These are phyloP conservation scores for Euschistus heros DNA, from an alignment of 1,140 invertebrate species.

Conservation along the genomic window DNA sequence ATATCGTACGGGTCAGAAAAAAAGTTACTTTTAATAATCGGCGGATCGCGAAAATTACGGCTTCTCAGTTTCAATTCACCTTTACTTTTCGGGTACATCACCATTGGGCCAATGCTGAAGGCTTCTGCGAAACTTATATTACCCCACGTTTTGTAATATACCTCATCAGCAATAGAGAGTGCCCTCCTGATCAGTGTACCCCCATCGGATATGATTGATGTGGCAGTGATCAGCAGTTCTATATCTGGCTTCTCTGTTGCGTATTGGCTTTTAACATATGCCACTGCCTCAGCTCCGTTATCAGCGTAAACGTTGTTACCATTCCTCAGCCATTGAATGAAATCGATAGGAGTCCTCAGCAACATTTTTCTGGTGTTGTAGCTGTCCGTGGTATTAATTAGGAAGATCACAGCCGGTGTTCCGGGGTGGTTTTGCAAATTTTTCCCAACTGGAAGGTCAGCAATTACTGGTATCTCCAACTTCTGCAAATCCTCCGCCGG, in stretches of 20 bases:
- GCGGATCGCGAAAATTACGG: conserved; percentile 62
- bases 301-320: conserved; percentile 34
- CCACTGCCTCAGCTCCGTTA: conserved; percentile 32
- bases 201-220: conserved; percentile 34
- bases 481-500: conserved; percentile 53
- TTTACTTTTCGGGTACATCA: conserved; percentile 61
- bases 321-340: conserved; percentile 25
- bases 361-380: conserved; percentile 68
- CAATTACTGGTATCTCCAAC: conserved; percentile 50
- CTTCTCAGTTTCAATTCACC: conserved; percentile 55
- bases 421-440: conserved; percentile 72
- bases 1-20: conserved; percentile 31
- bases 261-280: conserved; percentile 31
- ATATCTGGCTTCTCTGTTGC: conserved; percentile 33
- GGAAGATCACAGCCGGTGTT: conserved; percentile 24
- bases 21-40: conserved; percentile 48
- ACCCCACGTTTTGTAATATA: neutral
- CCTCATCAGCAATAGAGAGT: neutral
- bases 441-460: conserved; percentile 59
- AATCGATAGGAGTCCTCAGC: conserved; percentile 51
- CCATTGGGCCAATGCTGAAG: conserved; percentile 48
- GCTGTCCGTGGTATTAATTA: conserved; percentile 60
- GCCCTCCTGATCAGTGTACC: neutral
- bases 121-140: conserved; percentile 33
- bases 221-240: conserved; percentile 35